Evolutionary conservation across 2,888 invertebrate genomes (phyloP).

Genomic region (Stenchaetothrips biformis): DNA sequence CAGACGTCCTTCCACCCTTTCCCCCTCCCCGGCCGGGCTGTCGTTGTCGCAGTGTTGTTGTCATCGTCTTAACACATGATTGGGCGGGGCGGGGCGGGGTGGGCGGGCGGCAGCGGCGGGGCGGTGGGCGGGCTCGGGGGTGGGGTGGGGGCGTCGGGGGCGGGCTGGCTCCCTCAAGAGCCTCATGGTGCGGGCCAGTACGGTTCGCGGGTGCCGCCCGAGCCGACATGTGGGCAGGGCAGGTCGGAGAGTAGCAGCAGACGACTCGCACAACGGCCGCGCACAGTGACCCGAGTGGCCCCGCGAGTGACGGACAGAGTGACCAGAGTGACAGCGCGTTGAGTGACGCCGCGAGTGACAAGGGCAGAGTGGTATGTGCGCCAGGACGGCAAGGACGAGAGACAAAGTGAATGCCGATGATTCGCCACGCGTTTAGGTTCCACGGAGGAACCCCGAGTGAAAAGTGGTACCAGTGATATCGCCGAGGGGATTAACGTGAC

Average conservation of each 20-base stretch:
- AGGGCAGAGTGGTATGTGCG: background rate
- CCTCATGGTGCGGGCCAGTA: constrained; percentile 46
- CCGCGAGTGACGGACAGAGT: background rate
- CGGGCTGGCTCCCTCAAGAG: constrained; percentile 26
- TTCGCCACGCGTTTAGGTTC: background rate
- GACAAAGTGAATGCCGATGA: background rate
- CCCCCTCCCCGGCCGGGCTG: too few relatives aligned
- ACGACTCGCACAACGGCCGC: background rate
- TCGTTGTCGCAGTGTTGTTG: constrained; percentile 18
- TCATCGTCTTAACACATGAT: constrained; percentile 23
- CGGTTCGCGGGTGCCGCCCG: background rate
- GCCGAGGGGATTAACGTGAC: too few relatives aligned
- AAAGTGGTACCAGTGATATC: too few relatives aligned
- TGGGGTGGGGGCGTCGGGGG: constrained; percentile 6
- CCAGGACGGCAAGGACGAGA: background rate
- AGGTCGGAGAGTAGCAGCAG: background rate
- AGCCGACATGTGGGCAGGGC: background rate
- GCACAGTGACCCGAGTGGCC: background rate
- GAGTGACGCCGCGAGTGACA: background rate
- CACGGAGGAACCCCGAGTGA: background rate
- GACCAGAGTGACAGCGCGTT: too few relatives aligned
- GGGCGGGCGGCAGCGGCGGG: constrained; percentile 16
- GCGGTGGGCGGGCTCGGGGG: constrained; percentile 31
- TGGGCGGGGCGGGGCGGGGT: constrained; percentile 12
- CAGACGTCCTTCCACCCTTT: too few relatives aligned